Percentiles rank a stretch among this genome's conserved stretches.
These are phyloP conservation scores for Oryctes rhinoceros DNA, from an alignment of 1,140 invertebrate genomes.

Conservation along the genomic window DNA sequence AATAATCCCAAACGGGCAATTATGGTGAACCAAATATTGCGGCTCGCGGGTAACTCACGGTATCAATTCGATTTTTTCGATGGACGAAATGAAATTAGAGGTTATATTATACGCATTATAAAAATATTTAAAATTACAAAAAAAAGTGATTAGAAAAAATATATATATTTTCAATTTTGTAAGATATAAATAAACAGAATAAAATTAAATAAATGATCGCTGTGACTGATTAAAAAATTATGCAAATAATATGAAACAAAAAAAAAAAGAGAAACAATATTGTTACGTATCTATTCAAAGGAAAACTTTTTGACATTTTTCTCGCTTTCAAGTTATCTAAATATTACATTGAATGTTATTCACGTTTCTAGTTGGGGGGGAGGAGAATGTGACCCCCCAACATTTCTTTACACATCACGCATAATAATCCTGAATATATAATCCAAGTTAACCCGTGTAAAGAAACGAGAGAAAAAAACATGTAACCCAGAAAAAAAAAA, in stretches of 20 bases:
- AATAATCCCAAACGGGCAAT: no score
- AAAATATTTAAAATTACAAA: slow-evolving; percentile 32
- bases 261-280: not conserved
- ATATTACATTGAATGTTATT: not conserved
- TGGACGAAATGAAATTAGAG: slow-evolving; percentile 13
- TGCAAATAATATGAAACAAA: slow-evolving; percentile 18
- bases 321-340: slow-evolving; percentile 26
- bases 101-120: slow-evolving; percentile 31
- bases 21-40: no score
- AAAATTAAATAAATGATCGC: slow-evolving; percentile 30
- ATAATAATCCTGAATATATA: not conserved
- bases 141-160: slow-evolving; percentile 27
- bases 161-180: slow-evolving; percentile 37
- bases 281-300: slow-evolving; percentile 24
- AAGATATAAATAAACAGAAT: slow-evolving; percentile 25
- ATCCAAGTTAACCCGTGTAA: not conserved
- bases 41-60: no score
- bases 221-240: slow-evolving; percentile 26
- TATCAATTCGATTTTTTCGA: not conserved
- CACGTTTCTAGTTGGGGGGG: not conserved
- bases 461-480: not conserved
- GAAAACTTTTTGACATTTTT: not conserved
- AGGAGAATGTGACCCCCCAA: not conserved
- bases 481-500: not conserved
- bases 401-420: not conserved